These are phyloP conservation scores for Gymnocephalus cernua DNA, from an alignment of 2,113 vertebrate genomes.

Conservation along the genomic window DNA sequence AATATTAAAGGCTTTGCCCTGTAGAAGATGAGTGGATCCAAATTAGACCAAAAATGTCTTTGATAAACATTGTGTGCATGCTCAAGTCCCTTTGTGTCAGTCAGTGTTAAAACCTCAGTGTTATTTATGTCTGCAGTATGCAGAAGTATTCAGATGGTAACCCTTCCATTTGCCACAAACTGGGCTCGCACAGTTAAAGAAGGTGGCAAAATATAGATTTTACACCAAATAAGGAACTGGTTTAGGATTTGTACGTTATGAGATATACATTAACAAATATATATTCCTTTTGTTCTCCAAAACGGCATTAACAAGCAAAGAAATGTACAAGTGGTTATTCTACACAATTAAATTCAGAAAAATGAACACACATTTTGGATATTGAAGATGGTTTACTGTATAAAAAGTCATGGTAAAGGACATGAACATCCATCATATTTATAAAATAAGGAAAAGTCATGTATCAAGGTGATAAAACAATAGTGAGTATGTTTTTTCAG, in stretches of 20 bases:
- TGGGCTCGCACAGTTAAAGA: neutral
- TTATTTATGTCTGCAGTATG: neutral
- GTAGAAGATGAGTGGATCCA: neutral
- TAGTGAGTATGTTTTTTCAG: neutral
- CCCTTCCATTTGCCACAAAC: no score
- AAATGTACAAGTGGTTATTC: neutral
- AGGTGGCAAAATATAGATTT: neutral
- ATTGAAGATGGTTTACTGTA: no score
- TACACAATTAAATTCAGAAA: neutral
- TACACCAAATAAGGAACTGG: neutral
- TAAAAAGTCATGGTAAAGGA: no score
- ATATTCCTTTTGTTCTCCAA: neutral
- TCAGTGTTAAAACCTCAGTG: neutral
- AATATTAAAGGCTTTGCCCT: slow-evolving; percentile 30
- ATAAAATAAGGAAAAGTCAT: neutral
- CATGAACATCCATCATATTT: neutral
- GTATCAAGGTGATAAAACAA: neutral
- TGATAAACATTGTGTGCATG: neutral
- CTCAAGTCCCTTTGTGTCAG: neutral
- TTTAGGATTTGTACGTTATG: neutral
- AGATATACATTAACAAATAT: neutral
- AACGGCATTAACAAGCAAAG: neutral
- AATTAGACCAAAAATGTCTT: neutral
- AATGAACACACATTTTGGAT: no score
- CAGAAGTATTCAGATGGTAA: neutral